phyloP scores from a whole-genome alignment of 30 jellyfish, hydroid and myxozoan species.

The Rhopilema esculentum region DNA sequence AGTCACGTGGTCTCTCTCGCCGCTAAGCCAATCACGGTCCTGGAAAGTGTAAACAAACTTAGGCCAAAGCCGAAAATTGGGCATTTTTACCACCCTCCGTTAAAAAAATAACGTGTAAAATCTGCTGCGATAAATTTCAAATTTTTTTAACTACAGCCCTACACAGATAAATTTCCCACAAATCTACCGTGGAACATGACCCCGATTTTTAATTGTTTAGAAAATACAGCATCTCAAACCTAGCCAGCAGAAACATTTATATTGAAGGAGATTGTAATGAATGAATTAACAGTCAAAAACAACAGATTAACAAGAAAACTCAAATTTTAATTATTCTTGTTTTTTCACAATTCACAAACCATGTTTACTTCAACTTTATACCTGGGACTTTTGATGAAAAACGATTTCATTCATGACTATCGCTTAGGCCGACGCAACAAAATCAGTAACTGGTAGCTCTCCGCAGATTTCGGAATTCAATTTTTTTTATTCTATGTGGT shows the following conservation, averaged over 20 bases:
- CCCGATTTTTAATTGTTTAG: not conserved
- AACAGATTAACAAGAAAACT: not conserved
- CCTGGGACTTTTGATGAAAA: not conserved
- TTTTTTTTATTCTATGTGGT: not conserved
- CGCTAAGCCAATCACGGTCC: not conserved
- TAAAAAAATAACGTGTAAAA: not conserved
- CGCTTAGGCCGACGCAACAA: not conserved
- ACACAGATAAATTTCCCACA: not conserved
- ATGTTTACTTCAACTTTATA: not conserved
- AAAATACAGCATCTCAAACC: not conserved
- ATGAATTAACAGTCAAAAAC: not conserved
- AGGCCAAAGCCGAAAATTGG: not conserved
- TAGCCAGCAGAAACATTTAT: not conserved
- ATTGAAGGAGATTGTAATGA: not conserved
- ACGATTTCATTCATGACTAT: not conserved
- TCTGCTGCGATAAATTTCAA: not conserved
- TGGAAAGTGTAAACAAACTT: not conserved
- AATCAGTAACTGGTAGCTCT: not conserved
- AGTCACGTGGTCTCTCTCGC: not conserved
- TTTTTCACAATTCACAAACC: not conserved
- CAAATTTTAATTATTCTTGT: not conserved
- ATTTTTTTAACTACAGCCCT: not conserved
- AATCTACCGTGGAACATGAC: not conserved
- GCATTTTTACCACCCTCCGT: not conserved
- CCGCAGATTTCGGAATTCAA: not conserved